Conservation (phyloP, 1,140 invertebrate species). For the Galleria mellonella region DNA sequence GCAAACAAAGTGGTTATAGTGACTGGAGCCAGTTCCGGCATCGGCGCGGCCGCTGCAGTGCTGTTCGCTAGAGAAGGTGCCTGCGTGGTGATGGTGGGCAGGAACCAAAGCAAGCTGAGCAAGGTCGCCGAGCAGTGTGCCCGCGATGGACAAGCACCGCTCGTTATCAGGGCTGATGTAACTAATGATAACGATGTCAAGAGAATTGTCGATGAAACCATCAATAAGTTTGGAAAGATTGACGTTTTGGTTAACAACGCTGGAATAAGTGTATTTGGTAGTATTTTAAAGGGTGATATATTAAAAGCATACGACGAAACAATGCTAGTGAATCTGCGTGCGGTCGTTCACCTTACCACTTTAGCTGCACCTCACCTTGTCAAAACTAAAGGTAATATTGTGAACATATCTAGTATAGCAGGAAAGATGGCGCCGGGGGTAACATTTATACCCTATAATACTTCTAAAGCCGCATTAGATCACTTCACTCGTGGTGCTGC, state of each 20-base stretch:
- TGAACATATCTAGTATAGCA: constrained; percentile 85
- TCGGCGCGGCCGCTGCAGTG: constrained; percentile 84
- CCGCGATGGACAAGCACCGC: constrained; percentile 54
- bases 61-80: constrained; percentile 83
- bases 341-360: constrained; percentile 76
- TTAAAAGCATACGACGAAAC: constrained; percentile 2
- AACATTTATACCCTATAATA: not conserved
- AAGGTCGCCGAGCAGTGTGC: constrained; percentile 77
- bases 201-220: constrained; percentile 75
- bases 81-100: constrained; percentile 79
- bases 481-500: constrained; percentile 81
- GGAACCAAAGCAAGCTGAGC: constrained; percentile 76
- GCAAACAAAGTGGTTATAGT: constrained; percentile 78
- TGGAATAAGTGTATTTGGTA: constrained; percentile 71
- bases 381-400: constrained; percentile 80
- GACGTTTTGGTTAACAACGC: constrained; percentile 80
- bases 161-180: constrained; percentile 77
- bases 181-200: constrained; percentile 77
- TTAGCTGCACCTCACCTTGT: constrained; percentile 81
- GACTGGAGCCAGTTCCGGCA: constrained; percentile 89
- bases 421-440: constrained; percentile 64
- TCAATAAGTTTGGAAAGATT: constrained; percentile 75
- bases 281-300: not conserved
- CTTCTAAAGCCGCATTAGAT: constrained; percentile 80
- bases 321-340: constrained; percentile 4